Conservation (phyloP, 2,888 invertebrate species). For the Pomacea canaliculata region DNA sequence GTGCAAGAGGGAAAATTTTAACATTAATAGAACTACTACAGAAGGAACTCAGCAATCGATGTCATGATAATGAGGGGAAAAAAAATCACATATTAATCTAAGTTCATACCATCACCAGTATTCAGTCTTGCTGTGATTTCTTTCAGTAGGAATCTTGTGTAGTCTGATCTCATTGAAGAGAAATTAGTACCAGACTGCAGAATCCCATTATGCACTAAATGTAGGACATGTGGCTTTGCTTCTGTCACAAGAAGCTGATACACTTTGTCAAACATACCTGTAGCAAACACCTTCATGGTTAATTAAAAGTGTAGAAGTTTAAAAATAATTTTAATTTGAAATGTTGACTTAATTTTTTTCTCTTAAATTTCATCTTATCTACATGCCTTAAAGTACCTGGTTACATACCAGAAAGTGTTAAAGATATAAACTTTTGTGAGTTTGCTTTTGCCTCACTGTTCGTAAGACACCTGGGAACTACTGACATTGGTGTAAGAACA, state of each 20-base stretch:
- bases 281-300: no score
- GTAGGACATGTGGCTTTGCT: neutral
- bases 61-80: no score
- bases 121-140: neutral
- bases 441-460: neutral
- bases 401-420: neutral
- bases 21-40: no score
- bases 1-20: no score
- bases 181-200: neutral
- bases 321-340: neutral
- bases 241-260: neutral
- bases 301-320: no score
- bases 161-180: neutral
- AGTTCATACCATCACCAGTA: neutral
- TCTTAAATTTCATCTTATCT: neutral
- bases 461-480: neutral
- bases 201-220: neutral
- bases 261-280: no score
- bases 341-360: no score
- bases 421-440: neutral
- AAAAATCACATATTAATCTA: no score
- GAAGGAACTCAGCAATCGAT: no score
- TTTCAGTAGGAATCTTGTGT: neutral
- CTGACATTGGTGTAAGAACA: slow-evolving; percentile 2
- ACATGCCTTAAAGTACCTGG: neutral